Evolutionary conservation across 2,113 vertebrate species (phyloP).

Genomic region (Isurus oxyrinchus): DNA sequence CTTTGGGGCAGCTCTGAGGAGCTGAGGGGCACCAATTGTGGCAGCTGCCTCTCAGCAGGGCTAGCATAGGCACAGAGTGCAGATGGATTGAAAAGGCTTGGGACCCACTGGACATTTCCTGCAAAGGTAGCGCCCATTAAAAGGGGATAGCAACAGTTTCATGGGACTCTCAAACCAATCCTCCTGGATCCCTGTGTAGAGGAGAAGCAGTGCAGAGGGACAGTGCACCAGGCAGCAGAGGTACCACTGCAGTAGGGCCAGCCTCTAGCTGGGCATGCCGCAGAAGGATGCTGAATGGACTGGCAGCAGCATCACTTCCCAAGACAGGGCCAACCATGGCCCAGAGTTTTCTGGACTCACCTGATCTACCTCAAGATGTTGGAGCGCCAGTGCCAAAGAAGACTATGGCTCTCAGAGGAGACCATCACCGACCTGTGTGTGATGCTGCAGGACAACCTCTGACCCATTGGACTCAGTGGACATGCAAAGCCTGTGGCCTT

Average conservation of each 20-base stretch:
- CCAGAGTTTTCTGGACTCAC: neutral
- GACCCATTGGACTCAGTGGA: neutral
- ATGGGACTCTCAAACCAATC: no score
- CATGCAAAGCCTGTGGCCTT: neutral
- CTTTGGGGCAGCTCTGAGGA: no score
- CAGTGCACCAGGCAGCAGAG: neutral
- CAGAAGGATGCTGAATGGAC: neutral
- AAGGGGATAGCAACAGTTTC: no score
- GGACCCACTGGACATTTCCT: no score
- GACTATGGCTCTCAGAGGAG: neutral
- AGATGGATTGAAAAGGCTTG: no score
- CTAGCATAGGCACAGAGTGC: no score
- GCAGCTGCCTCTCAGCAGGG: no score
- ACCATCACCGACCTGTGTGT: neutral
- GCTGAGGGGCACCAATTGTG: no score
- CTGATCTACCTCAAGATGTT: neutral
- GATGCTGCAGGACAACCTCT: neutral
- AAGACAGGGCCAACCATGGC: neutral
- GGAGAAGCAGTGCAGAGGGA: neutral
- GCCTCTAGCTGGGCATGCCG: neutral
- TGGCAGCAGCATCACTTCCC: neutral
- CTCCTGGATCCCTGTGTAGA: no score
- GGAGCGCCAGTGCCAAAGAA: neutral
- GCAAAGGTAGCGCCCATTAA: no score
- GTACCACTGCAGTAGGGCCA: no score